Percentiles rank a stretch among this genome's conserved stretches.
phyloP scores from a whole-genome alignment of 2,113 vertebrate species.

The Bubo scandiacus region DNA sequence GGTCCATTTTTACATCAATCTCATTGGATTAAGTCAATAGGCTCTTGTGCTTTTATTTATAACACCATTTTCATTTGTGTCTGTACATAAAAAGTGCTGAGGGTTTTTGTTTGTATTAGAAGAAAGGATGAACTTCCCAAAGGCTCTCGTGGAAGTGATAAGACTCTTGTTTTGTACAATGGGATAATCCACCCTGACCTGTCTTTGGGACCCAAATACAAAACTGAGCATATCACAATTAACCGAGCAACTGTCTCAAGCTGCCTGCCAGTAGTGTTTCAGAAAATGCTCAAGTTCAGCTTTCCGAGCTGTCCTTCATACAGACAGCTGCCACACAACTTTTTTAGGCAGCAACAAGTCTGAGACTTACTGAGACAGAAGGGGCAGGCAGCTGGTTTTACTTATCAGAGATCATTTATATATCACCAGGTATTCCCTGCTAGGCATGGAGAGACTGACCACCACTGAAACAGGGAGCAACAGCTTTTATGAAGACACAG shows the following conservation, averaged over 20 bases:
- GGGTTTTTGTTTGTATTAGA: accelerated
- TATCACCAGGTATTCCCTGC: background rate
- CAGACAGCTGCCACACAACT: background rate
- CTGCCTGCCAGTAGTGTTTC: background rate
- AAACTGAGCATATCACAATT: background rate
- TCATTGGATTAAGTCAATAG: background rate
- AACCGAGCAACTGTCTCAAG: background rate
- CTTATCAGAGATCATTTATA: background rate
- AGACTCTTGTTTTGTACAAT: background rate
- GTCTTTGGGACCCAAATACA: background rate
- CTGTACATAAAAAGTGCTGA: background rate
- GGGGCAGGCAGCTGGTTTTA: background rate
- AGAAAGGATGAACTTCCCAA: background rate
- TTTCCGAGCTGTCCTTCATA: constrained; percentile 10
- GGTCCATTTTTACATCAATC: background rate
- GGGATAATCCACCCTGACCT: background rate
- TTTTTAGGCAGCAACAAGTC: background rate
- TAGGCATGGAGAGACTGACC: background rate
- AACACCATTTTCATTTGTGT: background rate
- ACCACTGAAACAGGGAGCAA: background rate
- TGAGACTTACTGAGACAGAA: background rate
- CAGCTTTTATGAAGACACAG: background rate
- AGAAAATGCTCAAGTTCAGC: constrained; percentile 20
- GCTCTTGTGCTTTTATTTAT: background rate
- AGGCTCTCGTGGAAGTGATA: background rate